A percentile compares a stretch with the other conserved stretches of the same genome.
phyloP scores from a whole-genome alignment of 1,140 invertebrate species.

The Thaumetopoea pityocampa region DNA sequence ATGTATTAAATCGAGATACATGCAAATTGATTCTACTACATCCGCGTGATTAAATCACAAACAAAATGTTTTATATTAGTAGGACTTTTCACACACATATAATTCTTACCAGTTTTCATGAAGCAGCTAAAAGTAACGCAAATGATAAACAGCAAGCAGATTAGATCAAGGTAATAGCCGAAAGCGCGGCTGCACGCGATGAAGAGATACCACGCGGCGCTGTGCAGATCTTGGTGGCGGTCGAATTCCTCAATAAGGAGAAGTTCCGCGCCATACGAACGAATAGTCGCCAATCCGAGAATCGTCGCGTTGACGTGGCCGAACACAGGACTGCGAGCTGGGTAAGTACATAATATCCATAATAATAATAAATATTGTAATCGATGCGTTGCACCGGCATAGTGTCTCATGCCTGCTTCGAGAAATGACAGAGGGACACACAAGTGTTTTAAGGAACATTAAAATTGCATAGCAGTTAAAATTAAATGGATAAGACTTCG shows the following conservation, averaged over 20 bases:
- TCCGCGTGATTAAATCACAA: no score
- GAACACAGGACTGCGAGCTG: slow-evolving; percentile 89
- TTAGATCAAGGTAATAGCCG: slow-evolving; percentile 84
- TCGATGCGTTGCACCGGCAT: no score
- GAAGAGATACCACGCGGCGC: slow-evolving; percentile 84
- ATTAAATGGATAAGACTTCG: no score
- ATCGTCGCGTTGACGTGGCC: slow-evolving; percentile 89
- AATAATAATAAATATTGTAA: no score
- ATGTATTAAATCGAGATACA: no score
- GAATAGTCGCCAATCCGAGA: slow-evolving; percentile 88
- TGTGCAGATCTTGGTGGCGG: slow-evolving; percentile 83
- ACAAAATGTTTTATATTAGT: no score
- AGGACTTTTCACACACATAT: no score
- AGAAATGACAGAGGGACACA: no score
- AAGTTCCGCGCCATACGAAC: slow-evolving; percentile 82
- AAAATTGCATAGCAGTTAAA: no score
- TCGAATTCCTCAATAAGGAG: slow-evolving; percentile 81
- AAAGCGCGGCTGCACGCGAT: slow-evolving; percentile 88
- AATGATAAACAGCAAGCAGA: slow-evolving; percentile 83
- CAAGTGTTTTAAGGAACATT: no score
- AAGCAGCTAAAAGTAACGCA: slow-evolving; percentile 80
- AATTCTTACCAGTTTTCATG: slow-evolving; percentile 69
- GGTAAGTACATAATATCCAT: neutral
- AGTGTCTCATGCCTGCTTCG: no score
- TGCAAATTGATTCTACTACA: no score